phyloP scores from a whole-genome alignment of 2,797 vertebrate genomes.

The Siniperca scherzeri region DNA sequence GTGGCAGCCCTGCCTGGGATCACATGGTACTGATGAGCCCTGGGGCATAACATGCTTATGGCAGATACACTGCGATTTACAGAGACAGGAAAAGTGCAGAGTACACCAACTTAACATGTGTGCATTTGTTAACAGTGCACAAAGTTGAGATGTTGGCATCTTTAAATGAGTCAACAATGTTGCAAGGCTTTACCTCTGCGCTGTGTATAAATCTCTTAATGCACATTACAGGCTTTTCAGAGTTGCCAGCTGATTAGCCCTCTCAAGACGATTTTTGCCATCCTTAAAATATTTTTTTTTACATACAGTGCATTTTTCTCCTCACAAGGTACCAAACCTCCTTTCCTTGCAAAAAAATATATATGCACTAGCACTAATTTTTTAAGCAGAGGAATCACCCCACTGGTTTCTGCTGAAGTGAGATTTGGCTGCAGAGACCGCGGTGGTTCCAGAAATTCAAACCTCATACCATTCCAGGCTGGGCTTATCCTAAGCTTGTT shows the following conservation, averaged over 20 bases:
- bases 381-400: slow-evolving; percentile 86
- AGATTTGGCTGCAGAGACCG: slow-evolving; percentile 96
- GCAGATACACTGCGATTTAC: slow-evolving; percentile 79
- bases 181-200: slow-evolving; percentile 73
- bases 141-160: slow-evolving; percentile 82
- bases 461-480: slow-evolving; percentile 98
- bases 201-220: slow-evolving; percentile 82
- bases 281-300: slow-evolving; percentile 73
- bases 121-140: slow-evolving; percentile 80
- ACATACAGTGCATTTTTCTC: slow-evolving; percentile 82
- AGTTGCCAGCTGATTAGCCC: slow-evolving; percentile 82
- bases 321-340: slow-evolving; percentile 80
- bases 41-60: slow-evolving; percentile 80
- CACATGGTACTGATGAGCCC: slow-evolving; percentile 78
- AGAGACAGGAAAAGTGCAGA: slow-evolving; percentile 79
- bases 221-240: slow-evolving; percentile 81
- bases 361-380: slow-evolving; percentile 89
- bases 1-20: slow-evolving; percentile 74
- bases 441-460: slow-evolving; percentile 99
- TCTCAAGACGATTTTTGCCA: slow-evolving; percentile 78
- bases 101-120: slow-evolving; percentile 79
- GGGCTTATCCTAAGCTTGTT: slow-evolving; percentile 99
- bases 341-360: slow-evolving; percentile 87
- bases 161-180: slow-evolving; percentile 85
- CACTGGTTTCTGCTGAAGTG: slow-evolving; percentile 95